Evolutionary conservation across 2,888 invertebrate species (phyloP).

Genomic region (Catocala sponsa): DNA sequence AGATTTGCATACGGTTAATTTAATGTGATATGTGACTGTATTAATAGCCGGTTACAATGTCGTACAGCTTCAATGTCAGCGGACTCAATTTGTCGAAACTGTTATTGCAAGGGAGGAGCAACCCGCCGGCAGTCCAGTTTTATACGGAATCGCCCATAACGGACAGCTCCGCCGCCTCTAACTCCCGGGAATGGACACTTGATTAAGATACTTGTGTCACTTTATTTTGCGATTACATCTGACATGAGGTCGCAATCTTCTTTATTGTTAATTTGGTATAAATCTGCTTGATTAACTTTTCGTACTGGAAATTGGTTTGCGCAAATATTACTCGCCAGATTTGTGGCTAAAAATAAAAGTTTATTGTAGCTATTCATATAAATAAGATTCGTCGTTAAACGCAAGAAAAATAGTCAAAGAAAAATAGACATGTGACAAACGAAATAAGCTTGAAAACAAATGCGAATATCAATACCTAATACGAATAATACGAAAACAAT

Average conservation of each 20-base stretch:
- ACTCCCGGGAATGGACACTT: slow-evolving; percentile 82
- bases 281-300: slow-evolving; percentile 63
- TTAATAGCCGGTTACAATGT: slow-evolving; percentile 64
- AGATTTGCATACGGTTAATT: slow-evolving; percentile 46
- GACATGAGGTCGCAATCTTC: slow-evolving; percentile 76
- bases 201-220: slow-evolving; percentile 86
- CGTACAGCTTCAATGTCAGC: slow-evolving; percentile 74
- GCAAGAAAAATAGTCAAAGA: background rate
- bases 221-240: slow-evolving; percentile 84
- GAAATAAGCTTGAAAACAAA: background rate
- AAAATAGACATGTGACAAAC: slow-evolving; percentile 3
- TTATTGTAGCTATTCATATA: slow-evolving; percentile 5
- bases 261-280: slow-evolving; percentile 77
- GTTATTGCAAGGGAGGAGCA: slow-evolving; percentile 77
- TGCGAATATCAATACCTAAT: too few species aligned
- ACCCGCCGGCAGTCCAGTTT: slow-evolving; percentile 73
- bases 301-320: slow-evolving; percentile 33
- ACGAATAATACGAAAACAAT: slow-evolving; percentile 2
- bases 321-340: slow-evolving; percentile 29
- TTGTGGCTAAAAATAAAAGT: slow-evolving; percentile 9
- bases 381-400: slow-evolving; percentile 3
- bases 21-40: slow-evolving; percentile 48
- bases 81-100: slow-evolving; percentile 85
- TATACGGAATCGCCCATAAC: slow-evolving; percentile 79
- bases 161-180: slow-evolving; percentile 74